Evolutionary conservation across 2,888 invertebrate genomes (phyloP), one percentile per base, ranked within the genome.

Genomic region (Amiota mariae): DNA sequence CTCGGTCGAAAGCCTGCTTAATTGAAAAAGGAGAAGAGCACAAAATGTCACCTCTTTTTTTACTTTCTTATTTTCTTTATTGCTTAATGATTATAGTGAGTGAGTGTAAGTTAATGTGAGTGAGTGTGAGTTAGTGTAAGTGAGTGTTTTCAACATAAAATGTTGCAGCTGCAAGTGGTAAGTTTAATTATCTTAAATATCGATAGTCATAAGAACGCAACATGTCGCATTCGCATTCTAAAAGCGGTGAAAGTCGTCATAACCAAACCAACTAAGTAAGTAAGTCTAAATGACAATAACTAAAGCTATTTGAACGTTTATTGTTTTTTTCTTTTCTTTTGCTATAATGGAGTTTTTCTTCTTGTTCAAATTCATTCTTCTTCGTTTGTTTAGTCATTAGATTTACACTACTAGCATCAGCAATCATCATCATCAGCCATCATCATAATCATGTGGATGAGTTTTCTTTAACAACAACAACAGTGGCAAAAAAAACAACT

Each of bases 181-280:
- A n/a, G 54, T 51, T 51, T n/a, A 51, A 51, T 51, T 51, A 51
- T 51, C 13, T 51, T 12, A 51, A 3, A 51, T 51, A 51, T 4
- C 54, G n/a, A n/a, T 51, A n/a, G 36, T 2, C 36, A 36, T 36
- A 36, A 36, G 36, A 36, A 36, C 36, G 36, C 36, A 36, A 36
- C 36, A 36, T 59, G 63, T 36, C n/a, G 20, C 20, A 20, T 18
- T 20, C 15, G 20, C 12, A 18, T 63, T 36, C 63, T 63, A 63
- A 36, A 63, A 36, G 63, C 63, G 63, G 63, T 63, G 63, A 63
- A 63, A 63, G 63, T 36, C 20, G 63, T 63, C 36, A 63, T 63
- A 63, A 63, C 63, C 63, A 63, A 63, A 36, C 36, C 36, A 36
- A 36, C 36, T 3, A 36, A 36, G 36, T 36, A 36, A 36, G 36